These are phyloP conservation scores for Pseudopipra pipra DNA, from an alignment of 2,113 vertebrate species.

Conservation along the genomic window DNA sequence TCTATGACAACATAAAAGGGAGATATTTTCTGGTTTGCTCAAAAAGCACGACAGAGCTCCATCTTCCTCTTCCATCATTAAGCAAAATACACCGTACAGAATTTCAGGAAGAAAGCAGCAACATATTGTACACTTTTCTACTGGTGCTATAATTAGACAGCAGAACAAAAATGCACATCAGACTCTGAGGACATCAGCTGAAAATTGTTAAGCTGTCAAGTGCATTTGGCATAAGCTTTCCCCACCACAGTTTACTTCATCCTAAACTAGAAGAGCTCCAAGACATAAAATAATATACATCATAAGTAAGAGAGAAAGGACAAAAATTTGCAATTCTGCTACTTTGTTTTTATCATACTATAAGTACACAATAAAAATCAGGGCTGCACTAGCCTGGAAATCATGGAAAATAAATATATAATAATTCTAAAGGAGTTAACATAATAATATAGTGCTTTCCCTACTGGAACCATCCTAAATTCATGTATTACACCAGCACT, in stretches of 20 bases:
- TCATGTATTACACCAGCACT: not conserved
- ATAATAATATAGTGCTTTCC: not conserved
- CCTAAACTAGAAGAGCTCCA: not conserved
- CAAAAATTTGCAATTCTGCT: not conserved
- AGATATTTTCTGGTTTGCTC: not conserved
- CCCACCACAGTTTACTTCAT: not conserved
- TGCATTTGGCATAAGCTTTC: not conserved
- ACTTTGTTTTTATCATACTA: not conserved
- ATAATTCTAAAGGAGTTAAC: not conserved
- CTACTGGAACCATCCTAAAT: not conserved
- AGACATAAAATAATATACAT: not conserved
- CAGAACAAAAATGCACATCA: not conserved
- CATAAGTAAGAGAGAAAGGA: not conserved
- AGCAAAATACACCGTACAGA: not conserved
- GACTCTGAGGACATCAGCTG: not conserved
- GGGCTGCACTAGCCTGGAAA: not conserved
- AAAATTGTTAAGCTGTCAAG: not conserved
- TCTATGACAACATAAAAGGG: not conserved
- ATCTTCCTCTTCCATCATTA: not conserved
- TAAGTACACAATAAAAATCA: not conserved
- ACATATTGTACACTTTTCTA: not conserved
- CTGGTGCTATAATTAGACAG: not conserved
- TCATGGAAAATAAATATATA: not conserved
- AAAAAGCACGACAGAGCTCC: not conserved
- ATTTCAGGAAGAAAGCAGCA: not conserved